Evolutionary conservation across 2,797 vertebrate genomes (phyloP).

Genomic region (Pseudochaenichthys georgianus): DNA sequence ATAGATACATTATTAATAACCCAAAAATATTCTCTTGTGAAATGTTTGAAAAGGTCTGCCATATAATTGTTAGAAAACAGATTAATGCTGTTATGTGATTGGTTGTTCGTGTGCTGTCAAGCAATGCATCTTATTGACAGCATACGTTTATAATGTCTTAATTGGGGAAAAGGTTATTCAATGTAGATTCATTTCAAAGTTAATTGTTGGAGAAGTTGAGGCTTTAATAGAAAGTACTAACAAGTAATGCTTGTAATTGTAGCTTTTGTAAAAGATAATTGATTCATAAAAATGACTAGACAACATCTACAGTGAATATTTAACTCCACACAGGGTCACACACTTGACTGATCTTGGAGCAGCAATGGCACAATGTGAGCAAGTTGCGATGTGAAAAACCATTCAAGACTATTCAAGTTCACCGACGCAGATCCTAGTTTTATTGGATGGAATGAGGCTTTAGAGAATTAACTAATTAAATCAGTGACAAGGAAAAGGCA

Average conservation of each 20-base stretch:
- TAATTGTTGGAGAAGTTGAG: background rate
- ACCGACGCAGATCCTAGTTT: constrained; percentile 29
- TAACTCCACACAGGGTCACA: background rate
- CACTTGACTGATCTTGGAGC: constrained; percentile 8
- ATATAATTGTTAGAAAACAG: background rate
- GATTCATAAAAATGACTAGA: background rate
- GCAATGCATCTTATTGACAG: background rate
- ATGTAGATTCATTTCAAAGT: background rate
- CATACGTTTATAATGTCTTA: background rate
- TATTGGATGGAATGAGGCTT: constrained; percentile 23
- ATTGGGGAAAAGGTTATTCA: background rate
- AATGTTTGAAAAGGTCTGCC: no score
- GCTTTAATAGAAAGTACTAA: background rate
- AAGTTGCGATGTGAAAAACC: background rate
- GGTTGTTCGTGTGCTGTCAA: background rate
- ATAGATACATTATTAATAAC: background rate
- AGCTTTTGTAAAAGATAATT: background rate
- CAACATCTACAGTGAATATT: background rate
- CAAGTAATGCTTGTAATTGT: background rate
- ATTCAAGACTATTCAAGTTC: constrained; percentile 10
- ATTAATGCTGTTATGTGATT: background rate
- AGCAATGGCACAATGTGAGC: constrained; percentile 11
- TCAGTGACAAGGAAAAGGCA: constrained; percentile 23
- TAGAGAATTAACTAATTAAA: constrained; percentile 32
- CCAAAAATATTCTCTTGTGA: no score